Evolutionary conservation across 1,140 invertebrate genomes (phyloP).

Genomic region (Cardiocondyla obscurior): DNA sequence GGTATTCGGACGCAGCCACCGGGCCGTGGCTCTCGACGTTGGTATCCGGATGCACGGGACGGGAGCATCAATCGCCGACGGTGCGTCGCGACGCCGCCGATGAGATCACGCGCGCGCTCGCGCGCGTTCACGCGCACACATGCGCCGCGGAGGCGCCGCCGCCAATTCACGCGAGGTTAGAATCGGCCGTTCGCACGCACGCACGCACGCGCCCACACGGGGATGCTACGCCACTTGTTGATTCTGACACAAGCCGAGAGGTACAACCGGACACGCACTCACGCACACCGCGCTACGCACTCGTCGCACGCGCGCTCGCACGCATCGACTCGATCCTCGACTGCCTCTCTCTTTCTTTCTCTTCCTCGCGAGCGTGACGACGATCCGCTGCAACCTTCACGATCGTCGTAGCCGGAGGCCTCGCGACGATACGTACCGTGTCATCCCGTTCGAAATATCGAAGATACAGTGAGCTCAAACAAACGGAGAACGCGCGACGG

Average conservation of each 20-base stretch:
- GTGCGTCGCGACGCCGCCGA: conserved; percentile 1
- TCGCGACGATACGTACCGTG: background rate
- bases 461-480: too few species aligned
- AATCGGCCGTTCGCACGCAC: conserved; percentile 29
- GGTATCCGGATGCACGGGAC: conserved; percentile 61
- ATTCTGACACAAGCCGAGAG: conserved; percentile 70
- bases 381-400: conserved; percentile 38
- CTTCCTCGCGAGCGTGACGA: background rate
- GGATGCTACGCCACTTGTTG: conserved; percentile 73
- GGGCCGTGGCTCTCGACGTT: conserved; percentile 62
- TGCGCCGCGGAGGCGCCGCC: background rate
- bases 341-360: conserved; percentile 28
- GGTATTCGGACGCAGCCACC: conserved; percentile 57
- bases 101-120: background rate
- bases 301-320: conserved; percentile 2
- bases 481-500: background rate
- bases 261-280: conserved; percentile 27
- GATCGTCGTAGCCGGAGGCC: conserved; percentile 29
- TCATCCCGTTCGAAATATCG: conserved; percentile 34
- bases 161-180: conserved; percentile 49
- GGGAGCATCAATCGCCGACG: conserved; percentile 50
- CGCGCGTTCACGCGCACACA: background rate
- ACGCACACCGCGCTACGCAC: background rate
- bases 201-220: conserved; percentile 37
- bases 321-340: background rate